Evolutionary conservation across 2,888 invertebrate genomes (phyloP), one percentile per base, ranked within the genome.

Genomic region (Sisyra terminalis): DNA sequence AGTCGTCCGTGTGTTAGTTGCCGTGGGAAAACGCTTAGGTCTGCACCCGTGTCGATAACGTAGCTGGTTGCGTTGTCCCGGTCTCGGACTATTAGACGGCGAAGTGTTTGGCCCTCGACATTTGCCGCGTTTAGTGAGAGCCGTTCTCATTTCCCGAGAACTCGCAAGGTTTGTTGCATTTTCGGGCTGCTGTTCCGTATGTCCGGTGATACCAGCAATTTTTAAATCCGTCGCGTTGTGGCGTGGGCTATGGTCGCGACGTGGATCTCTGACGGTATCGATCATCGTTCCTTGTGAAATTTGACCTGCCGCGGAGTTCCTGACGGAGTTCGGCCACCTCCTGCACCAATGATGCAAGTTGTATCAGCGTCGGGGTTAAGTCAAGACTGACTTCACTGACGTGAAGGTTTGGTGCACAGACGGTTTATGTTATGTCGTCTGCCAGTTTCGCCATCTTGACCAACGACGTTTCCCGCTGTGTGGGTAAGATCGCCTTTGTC

Each of bases 151-250:
- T 48, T 48, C 39, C 47, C 29, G 43, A 40, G 3, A 32, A 41
- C 9, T 24, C 17, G 37, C 46, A 47, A 18, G 47, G 46, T 18
- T 32, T 7, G 3, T 18, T 14, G 42, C 45, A 48, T 30, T 45
- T 45, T 8, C 18, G 37, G 1, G 46, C 48, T 4, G 37, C 16
- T 14, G 37, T 15, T n/a, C 46, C 46, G 18, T 41, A 47, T n/a
- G 35, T 10, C 17, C 29, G 24, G 32, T 50, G 47, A 31, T 49
- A 50, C 46, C 47, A 50, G 41, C 48, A 48, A 4, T 13, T 24
- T 13, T n/a, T n/a, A n/a, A n/a, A n/a, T n/a, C n/a, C n/a, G n/a
- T n/a, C n/a, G n/a, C 14, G 31, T 10, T 3, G 10, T 1, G 13
- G n/a, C 17, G 39, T 24, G 3, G 13, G 11, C 10, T 18, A 3